These are phyloP conservation scores for Thermophis baileyi DNA, from an alignment of 2,113 vertebrate genomes.

Conservation along the genomic window DNA sequence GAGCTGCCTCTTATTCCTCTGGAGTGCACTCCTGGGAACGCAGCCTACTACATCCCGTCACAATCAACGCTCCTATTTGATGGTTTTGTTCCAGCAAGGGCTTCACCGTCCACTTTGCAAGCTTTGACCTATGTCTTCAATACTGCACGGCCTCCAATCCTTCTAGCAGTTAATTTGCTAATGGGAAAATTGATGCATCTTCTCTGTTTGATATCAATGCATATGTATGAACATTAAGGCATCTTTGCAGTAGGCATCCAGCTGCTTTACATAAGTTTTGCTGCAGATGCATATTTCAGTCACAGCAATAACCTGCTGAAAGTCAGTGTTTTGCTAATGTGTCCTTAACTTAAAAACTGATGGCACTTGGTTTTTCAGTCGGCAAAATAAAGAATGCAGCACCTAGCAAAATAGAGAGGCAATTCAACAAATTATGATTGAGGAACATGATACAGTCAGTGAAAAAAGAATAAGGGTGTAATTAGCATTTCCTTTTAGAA, in stretches of 20 bases:
- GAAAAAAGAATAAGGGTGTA: neutral
- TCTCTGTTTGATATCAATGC: neutral
- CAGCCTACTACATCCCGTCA: neutral
- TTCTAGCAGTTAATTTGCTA: neutral
- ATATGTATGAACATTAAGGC: neutral
- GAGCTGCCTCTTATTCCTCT: neutral
- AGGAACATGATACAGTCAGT: neutral
- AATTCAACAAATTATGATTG: neutral
- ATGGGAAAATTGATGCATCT: neutral
- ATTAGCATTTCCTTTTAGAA: neutral
- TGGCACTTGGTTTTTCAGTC: neutral
- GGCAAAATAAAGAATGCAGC: neutral
- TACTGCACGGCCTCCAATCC: neutral
- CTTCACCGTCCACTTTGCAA: neutral
- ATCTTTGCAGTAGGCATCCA: neutral
- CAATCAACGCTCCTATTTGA: neutral
- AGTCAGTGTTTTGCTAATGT: neutral
- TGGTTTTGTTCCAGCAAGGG: neutral
- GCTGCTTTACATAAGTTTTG: neutral
- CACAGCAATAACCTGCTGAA: neutral
- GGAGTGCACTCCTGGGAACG: neutral
- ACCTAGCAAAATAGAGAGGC: neutral
- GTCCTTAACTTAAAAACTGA: neutral
- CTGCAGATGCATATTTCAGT: neutral
- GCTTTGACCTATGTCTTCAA: neutral